These are phyloP conservation scores for Scolopax mira DNA, from an alignment of 2,113 vertebrate genomes.

Conservation along the genomic window DNA sequence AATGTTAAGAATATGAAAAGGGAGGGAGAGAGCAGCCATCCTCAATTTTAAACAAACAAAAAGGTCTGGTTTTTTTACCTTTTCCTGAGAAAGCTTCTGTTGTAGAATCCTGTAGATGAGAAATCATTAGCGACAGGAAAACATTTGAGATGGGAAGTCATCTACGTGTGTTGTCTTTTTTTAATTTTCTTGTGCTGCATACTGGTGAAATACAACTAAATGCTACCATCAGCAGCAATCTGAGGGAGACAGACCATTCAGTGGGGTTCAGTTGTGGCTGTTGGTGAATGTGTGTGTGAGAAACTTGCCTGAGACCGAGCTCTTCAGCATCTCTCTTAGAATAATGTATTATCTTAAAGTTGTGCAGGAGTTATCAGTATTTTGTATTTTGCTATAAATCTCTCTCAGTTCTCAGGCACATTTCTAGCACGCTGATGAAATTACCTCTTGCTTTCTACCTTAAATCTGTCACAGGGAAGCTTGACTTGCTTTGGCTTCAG, in stretches of 20 bases:
- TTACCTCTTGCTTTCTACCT: background rate
- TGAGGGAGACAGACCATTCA: background rate
- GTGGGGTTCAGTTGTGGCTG: background rate
- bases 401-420: background rate
- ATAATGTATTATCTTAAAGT: rapidly evolving
- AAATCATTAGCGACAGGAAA: background rate
- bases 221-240: background rate
- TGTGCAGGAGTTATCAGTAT: background rate
- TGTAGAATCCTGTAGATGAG: background rate
- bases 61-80: background rate
- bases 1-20: background rate
- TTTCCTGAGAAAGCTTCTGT: background rate
- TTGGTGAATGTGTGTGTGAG: background rate
- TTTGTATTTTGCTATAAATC: background rate
- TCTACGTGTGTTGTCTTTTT: background rate
- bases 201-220: background rate
- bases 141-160: background rate
- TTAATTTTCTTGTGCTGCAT: background rate
- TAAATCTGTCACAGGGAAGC: background rate
- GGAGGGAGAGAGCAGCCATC: background rate
- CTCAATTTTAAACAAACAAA: background rate
- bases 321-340: background rate
- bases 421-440: background rate
- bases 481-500: background rate
- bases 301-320: background rate